phyloP scores from a whole-genome alignment of 2,797 vertebrate genomes.

The Spinibarbus caldwelli region DNA sequence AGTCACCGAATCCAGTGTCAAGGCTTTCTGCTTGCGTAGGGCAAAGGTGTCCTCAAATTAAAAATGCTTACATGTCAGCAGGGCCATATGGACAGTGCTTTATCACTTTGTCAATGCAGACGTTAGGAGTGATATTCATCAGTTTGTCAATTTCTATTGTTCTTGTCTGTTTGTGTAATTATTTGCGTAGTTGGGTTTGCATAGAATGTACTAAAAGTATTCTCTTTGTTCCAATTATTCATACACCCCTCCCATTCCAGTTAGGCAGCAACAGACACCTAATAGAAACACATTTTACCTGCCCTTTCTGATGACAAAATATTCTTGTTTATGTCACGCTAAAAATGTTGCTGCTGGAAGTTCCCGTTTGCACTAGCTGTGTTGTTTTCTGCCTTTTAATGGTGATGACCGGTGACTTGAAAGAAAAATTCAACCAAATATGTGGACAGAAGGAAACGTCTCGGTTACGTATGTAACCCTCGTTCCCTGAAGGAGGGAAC shows the following conservation, averaged over 20 bases:
- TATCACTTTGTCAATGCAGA: conserved; percentile 60
- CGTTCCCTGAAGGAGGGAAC: too few relatives aligned
- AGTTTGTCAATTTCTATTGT: conserved; percentile 58
- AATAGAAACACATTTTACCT: conserved; percentile 31
- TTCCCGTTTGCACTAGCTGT: neutral
- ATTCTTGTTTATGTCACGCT: conserved; percentile 15
- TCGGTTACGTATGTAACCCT: too few relatives aligned
- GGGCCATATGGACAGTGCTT: conserved; percentile 59
- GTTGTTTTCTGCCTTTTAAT: neutral
- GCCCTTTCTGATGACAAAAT: conserved; percentile 33
- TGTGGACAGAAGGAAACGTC: conserved; percentile 53
- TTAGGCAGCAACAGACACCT: conserved; percentile 17
- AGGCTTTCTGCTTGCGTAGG: conserved; percentile 53
- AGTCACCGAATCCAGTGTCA: conserved; percentile 53
- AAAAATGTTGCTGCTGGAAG: conserved; percentile 4
- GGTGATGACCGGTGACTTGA: conserved; percentile 10
- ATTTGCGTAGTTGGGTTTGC: conserved; percentile 21
- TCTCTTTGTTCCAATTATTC: conserved; percentile 19
- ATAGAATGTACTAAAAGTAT: conserved; percentile 34
- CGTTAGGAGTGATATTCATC: conserved; percentile 55
- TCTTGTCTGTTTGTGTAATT: conserved; percentile 36
- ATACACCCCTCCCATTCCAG: conserved; percentile 39
- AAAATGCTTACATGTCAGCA: conserved; percentile 61
- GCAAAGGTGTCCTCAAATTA: conserved; percentile 60
- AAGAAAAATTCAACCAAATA: conserved; percentile 38